These are phyloP conservation scores for Oncorhynchus tshawytscha DNA, from an alignment of 2,113 vertebrate species.

Conservation along the genomic window DNA sequence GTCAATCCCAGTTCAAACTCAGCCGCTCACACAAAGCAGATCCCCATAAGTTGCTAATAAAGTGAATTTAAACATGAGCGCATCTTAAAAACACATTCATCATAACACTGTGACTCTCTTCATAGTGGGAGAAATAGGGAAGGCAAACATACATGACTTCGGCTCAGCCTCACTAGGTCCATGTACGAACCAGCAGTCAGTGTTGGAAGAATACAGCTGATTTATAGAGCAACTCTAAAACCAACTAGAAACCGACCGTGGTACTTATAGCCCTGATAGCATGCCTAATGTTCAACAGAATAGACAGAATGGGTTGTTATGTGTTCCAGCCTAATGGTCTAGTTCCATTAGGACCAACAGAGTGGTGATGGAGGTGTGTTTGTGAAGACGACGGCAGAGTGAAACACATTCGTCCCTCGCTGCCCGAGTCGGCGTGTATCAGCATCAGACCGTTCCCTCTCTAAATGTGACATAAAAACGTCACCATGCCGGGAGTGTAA, in stretches of 20 bases:
- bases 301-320: not conserved
- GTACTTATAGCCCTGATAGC: no score
- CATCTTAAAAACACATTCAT: no score
- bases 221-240: not conserved
- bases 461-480: slow-evolving; percentile 29
- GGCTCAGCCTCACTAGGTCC: not conserved
- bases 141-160: not conserved
- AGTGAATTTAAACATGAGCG: no score
- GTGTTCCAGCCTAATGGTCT: not conserved
- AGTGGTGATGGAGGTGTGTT: not conserved
- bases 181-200: not conserved
- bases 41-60: not conserved
- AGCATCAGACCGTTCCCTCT: slow-evolving; percentile 4
- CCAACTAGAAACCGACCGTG: no score
- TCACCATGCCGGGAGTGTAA: not conserved
- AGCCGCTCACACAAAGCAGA: no score
- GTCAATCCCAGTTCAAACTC: no score
- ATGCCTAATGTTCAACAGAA: not conserved
- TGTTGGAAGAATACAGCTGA: not conserved
- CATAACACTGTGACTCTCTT: no score
- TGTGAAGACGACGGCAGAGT: not conserved
- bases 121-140: not conserved
- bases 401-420: not conserved
- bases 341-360: not conserved
- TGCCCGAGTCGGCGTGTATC: not conserved